Percentiles rank a stretch among this genome's conserved stretches.
Evolutionary conservation across 2,113 vertebrate species (phyloP).

Genomic region (Tautogolabrus adspersus): DNA sequence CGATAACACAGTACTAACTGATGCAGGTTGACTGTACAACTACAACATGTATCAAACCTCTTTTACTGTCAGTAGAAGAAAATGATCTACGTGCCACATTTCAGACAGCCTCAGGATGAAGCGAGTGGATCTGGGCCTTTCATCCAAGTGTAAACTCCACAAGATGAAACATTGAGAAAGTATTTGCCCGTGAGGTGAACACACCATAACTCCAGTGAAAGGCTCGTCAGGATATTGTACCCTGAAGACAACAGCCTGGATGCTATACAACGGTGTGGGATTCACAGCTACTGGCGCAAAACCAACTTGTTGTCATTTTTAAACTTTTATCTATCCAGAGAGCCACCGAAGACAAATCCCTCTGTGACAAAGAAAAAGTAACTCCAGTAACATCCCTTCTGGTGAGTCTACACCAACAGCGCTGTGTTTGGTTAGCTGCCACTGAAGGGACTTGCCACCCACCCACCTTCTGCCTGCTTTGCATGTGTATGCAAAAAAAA

Average conservation of each 20-base stretch:
- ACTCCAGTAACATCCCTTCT: constrained; percentile 6
- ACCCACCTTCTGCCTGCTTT: constrained; percentile 53
- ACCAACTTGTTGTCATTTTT: neutral
- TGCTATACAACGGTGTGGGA: neutral
- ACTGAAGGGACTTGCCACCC: constrained; percentile 16
- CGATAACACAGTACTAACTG: too few relatives aligned
- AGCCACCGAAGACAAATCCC: neutral
- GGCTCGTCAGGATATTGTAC: neutral
- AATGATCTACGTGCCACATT: neutral
- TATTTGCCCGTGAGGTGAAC: constrained; percentile 16
- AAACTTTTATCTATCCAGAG: neutral
- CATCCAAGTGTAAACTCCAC: constrained; percentile 1
- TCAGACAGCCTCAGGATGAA: neutral
- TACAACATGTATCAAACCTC: too few relatives aligned
- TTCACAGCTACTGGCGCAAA: constrained; percentile 9
- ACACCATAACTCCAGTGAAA: neutral
- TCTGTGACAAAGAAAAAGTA: constrained; percentile 8
- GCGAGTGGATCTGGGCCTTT: constrained; percentile 1
- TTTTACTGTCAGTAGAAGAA: too few relatives aligned
- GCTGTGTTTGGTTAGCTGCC: constrained; percentile 12
- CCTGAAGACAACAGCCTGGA: neutral
- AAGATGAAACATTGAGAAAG: constrained; percentile 1
- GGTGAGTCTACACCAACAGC: constrained; percentile 10
- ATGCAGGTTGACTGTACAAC: too few relatives aligned
- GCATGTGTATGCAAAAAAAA: constrained; percentile 31